These are phyloP conservation scores for Callyntrura sp. DNA, from an alignment of 2,888 invertebrate species.

Conservation along the genomic window DNA sequence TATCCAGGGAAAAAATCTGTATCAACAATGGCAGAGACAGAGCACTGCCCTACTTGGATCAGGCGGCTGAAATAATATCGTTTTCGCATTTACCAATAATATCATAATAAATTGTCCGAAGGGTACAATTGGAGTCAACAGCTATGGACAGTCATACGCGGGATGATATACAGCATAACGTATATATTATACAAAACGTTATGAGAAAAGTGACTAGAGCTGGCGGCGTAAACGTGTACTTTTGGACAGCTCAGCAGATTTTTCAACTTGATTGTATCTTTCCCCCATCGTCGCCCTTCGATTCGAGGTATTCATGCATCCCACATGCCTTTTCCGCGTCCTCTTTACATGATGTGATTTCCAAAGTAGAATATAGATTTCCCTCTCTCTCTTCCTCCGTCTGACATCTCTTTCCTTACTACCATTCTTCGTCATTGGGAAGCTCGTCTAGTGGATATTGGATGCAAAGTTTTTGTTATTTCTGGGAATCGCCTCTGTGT, in stretches of 20 bases:
- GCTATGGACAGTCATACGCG: not conserved
- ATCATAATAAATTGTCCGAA: constrained; percentile 59
- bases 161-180: not conserved
- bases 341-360: constrained; percentile 53
- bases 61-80: constrained; percentile 47
- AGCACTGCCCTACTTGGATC: constrained; percentile 17
- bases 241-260: constrained; percentile 63
- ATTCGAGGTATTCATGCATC: constrained; percentile 54
- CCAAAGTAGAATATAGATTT: constrained; percentile 51
- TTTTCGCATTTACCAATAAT: constrained; percentile 58
- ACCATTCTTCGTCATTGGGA: not conserved
- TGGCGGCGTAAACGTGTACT: constrained; percentile 25
- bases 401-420: constrained; percentile 17
- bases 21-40: constrained; percentile 16
- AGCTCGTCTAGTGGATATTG: not conserved
- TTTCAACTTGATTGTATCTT: constrained; percentile 53
- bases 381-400: not conserved
- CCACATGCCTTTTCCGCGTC: constrained; percentile 46
- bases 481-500: constrained; percentile 8
- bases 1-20: not conserved
- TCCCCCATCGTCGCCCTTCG: constrained; percentile 26
- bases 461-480: not conserved
- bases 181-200: not conserved
- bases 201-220: constrained; percentile 24
- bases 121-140: constrained; percentile 29